Conservation (phyloP, 2,888 invertebrate genomes). For the Yponomeuta cagnagella region DNA sequence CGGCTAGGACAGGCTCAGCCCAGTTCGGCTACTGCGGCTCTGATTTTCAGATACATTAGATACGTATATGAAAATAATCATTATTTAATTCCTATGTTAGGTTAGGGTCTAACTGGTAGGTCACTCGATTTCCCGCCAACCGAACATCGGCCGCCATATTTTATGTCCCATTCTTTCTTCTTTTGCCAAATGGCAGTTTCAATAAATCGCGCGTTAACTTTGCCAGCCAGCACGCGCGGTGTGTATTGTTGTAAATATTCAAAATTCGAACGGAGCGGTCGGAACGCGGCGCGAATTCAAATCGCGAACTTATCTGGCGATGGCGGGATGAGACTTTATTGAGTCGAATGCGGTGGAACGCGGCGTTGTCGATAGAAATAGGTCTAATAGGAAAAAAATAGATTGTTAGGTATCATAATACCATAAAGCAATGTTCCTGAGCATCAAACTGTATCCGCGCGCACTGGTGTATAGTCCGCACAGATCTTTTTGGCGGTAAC, state of each 20-base stretch:
- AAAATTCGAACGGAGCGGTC: constrained; percentile 37
- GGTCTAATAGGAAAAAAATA: neutral
- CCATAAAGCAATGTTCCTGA: no score
- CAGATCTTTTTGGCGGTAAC: no score
- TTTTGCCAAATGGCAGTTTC: constrained; percentile 14
- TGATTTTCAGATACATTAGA: no score
- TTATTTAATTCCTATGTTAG: no score
- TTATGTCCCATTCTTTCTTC: neutral
- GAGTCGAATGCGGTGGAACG: neutral
- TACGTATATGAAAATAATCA: no score
- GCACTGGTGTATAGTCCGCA: no score
- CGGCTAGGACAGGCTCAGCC: no score
- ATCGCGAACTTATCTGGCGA: constrained; percentile 52
- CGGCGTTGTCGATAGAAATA: neutral
- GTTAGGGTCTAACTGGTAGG: no score
- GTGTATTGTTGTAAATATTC: constrained; percentile 45
- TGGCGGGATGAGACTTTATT: constrained; percentile 13
- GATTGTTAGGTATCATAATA: no score
- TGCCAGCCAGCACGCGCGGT: constrained; percentile 32
- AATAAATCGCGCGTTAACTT: constrained; percentile 16
- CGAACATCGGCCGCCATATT: constrained; percentile 4
- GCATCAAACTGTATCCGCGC: no score
- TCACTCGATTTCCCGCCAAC: no score
- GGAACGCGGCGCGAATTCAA: constrained; percentile 53
- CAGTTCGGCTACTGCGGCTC: no score